These are phyloP conservation scores for Gavialis gangeticus DNA, from an alignment of 2,113 vertebrate species.

Conservation along the genomic window DNA sequence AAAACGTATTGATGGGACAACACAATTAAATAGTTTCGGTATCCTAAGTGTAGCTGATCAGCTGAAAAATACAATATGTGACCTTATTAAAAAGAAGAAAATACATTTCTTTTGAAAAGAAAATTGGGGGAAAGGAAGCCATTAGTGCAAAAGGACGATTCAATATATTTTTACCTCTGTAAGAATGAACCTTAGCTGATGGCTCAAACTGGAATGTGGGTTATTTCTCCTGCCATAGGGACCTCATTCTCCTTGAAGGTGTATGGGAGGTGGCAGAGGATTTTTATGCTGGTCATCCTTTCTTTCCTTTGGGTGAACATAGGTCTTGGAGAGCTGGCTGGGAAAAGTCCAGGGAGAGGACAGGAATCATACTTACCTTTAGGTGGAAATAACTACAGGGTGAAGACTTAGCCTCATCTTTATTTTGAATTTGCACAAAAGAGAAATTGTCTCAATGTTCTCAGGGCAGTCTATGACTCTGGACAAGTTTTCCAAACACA, in stretches of 20 bases:
- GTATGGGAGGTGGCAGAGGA: background rate
- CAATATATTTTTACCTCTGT: background rate
- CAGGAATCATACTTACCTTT: background rate
- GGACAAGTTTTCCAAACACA: fast-evolving
- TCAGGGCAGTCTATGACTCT: background rate
- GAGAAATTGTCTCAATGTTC: background rate
- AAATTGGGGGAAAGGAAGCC: background rate
- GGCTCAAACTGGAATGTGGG: background rate
- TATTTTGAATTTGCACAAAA: background rate
- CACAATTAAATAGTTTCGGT: conserved; percentile 5
- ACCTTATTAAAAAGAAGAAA: background rate
- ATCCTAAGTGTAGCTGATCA: background rate
- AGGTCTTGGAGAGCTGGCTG: background rate
- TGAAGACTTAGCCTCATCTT: background rate
- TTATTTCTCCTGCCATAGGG: background rate
- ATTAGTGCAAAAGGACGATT: background rate
- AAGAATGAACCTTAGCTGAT: background rate
- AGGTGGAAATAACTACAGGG: background rate
- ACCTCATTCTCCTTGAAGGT: background rate
- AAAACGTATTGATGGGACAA: background rate
- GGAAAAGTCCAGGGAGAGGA: background rate
- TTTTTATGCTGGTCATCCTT: background rate
- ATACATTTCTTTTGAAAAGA: background rate
- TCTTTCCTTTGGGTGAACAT: background rate
- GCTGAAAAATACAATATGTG: background rate